Conservation (phyloP, 2,113 vertebrate species). For the Phasianus colchicus region DNA sequence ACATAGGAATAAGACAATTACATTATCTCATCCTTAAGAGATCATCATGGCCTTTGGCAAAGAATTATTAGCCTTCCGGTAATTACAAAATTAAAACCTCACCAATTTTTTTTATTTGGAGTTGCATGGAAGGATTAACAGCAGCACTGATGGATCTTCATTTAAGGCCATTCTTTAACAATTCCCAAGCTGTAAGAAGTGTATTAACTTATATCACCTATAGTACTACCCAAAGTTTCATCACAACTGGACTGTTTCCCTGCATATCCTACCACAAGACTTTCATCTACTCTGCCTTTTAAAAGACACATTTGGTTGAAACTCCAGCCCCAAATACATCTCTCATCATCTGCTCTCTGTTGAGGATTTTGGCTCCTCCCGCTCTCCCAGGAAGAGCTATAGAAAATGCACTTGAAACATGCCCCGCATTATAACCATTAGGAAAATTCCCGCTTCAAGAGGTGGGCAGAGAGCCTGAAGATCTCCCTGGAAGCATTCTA, state of each 20-base stretch:
- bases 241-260: neutral
- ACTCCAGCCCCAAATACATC: neutral
- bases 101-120: neutral
- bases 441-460: neutral
- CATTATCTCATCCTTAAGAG: constrained; percentile 35
- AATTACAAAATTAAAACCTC: constrained; percentile 53
- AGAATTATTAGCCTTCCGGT: constrained; percentile 35
- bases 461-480: neutral
- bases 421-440: neutral
- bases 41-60: constrained; percentile 41
- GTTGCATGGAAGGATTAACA: neutral
- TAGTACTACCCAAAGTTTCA: neutral
- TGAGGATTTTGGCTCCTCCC: neutral
- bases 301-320: neutral
- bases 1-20: constrained; percentile 47
- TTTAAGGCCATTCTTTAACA: neutral
- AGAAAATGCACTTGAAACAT: neutral
- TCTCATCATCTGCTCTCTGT: neutral
- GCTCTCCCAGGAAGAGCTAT: neutral
- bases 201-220: neutral
- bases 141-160: neutral
- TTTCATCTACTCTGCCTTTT: neutral
- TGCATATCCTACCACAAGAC: neutral
- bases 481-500: neutral
- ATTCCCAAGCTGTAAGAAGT: neutral